Percentiles rank a stretch among this genome's conserved stretches.
Evolutionary conservation across 2,888 invertebrate species (phyloP).

Genomic region (Drosophila limbata): DNA sequence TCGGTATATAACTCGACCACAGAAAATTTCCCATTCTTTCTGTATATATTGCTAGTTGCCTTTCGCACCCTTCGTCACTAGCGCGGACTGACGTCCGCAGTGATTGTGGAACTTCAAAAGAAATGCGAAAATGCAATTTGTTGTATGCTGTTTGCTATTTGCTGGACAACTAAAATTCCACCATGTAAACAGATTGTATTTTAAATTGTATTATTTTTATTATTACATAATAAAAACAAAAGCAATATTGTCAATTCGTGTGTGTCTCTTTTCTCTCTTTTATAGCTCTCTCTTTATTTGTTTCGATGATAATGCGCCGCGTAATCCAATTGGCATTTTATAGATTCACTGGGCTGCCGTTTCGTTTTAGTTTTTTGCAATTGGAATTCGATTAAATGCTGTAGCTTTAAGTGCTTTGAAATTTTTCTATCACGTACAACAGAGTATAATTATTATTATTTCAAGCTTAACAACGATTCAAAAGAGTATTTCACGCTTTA

Average conservation of each 20-base stretch:
- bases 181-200: constrained; percentile 38
- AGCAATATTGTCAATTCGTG: constrained; percentile 4
- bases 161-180: constrained; percentile 13
- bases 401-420: constrained; percentile 24
- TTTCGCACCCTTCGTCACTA: no score
- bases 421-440: constrained; percentile 14
- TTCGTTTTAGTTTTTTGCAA: constrained; percentile 10
- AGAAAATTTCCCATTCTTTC: no score
- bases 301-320: constrained; percentile 18
- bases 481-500: not conserved
- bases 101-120: constrained; percentile 20
- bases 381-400: constrained; percentile 26
- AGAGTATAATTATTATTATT: constrained; percentile 13
- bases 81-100: no score
- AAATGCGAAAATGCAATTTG: constrained; percentile 37
- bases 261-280: not conserved
- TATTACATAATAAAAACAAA: not conserved
- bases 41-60: no score
- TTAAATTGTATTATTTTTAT: constrained; percentile 36
- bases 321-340: constrained; percentile 42
- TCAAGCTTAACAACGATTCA: not conserved
- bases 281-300: not conserved
- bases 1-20: no score
- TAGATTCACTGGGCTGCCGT: constrained; percentile 11
- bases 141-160: constrained; percentile 15